phyloP scores from a whole-genome alignment of 1,140 invertebrate species.

The Lordiphosa mommai region DNA sequence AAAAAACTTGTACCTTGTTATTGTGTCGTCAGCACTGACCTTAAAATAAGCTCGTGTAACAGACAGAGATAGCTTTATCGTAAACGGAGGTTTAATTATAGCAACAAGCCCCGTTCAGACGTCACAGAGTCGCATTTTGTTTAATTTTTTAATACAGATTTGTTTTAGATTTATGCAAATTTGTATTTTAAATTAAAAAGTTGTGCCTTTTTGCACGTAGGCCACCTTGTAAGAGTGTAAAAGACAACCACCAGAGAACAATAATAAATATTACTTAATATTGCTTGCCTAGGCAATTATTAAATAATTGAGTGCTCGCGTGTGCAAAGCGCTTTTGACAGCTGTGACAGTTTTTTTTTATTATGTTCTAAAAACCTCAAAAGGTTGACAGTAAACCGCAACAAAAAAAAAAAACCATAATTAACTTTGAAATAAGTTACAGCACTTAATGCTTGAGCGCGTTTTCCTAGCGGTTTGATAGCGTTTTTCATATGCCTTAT shows the following conservation, averaged over 20 bases:
- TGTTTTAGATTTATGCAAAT: neutral
- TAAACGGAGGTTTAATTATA: conserved; percentile 41
- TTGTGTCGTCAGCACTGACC: conserved; percentile 56
- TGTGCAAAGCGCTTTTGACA: too few relatives aligned
- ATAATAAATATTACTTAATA: conserved; percentile 44
- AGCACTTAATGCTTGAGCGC: conserved; percentile 35
- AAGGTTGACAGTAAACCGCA: conserved; percentile 4
- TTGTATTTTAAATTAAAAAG: conserved; percentile 4
- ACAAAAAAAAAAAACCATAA: conserved; percentile 11
- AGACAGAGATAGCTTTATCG: conserved; percentile 1
- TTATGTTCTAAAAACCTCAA: conserved; percentile 12
- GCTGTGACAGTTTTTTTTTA: neutral
- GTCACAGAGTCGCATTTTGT: conserved; percentile 35
- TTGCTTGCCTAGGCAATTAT: conserved; percentile 22
- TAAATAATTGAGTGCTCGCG: conserved; percentile 10
- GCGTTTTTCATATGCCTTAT: conserved; percentile 26
- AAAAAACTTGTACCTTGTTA: conserved; percentile 13
- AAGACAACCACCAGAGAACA: neutral
- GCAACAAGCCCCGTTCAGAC: conserved; percentile 24
- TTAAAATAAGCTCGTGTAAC: conserved; percentile 20
- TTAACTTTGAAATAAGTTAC: conserved; percentile 31
- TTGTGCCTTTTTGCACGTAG: conserved; percentile 60
- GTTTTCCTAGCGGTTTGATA: conserved; percentile 8
- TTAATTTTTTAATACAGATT: conserved; percentile 50
- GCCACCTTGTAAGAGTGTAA: conserved; percentile 5